Evolutionary conservation across 92 coral and sea anemone species (phyloP).

Genomic region (Actinostola sp.): DNA sequence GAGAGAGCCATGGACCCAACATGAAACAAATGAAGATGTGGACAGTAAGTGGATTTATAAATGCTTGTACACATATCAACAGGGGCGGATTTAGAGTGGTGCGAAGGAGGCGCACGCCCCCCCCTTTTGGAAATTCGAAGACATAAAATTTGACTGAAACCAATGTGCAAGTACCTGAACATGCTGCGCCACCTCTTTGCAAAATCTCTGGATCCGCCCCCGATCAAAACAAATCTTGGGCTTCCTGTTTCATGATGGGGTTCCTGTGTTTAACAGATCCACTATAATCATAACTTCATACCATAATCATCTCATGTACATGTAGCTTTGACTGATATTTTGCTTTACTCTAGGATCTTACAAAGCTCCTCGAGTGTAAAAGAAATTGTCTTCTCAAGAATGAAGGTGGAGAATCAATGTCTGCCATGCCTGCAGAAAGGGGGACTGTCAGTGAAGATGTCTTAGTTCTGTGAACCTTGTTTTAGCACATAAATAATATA

Average conservation of each 20-base stretch:
- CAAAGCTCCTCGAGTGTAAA: conserved; percentile 90
- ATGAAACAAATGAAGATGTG: conserved; percentile 99
- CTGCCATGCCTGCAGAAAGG: conserved; percentile 34
- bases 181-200: too few relatives aligned
- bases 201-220: too few relatives aligned
- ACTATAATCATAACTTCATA: too few relatives aligned
- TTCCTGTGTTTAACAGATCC: too few relatives aligned
- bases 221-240: too few relatives aligned
- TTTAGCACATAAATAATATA: neutral
- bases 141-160: too few relatives aligned
- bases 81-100: too few relatives aligned
- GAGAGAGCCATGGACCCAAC: conserved; percentile 94
- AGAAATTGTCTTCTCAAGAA: conserved; percentile 74
- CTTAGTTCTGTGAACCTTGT: conserved; percentile 54
- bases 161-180: too few relatives aligned
- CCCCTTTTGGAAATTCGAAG: too few relatives aligned
- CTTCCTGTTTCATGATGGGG: too few relatives aligned
- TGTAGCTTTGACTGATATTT: neutral
- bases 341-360: conserved; percentile 69
- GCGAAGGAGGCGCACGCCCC: too few relatives aligned
- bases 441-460: conserved; percentile 83
- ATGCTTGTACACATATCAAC: too few relatives aligned
- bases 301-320: neutral
- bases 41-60: conserved; percentile 72
- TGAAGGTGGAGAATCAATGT: conserved; percentile 50